Conservation (phyloP, 2,797 vertebrate species). For the Cossypha heuglini region DNA sequence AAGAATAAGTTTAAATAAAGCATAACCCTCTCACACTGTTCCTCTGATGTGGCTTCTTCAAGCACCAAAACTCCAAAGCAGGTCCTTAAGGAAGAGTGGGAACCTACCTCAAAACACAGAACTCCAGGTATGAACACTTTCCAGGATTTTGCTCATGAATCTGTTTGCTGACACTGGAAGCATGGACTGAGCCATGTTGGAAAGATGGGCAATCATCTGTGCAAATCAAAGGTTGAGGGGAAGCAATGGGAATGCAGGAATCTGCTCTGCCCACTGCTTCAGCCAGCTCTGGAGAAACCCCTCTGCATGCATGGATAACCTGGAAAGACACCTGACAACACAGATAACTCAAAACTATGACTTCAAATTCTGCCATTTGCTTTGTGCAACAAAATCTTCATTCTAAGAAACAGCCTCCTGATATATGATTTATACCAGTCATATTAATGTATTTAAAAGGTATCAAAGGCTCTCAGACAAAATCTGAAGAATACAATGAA, state of each 20-base stretch:
- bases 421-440: neutral
- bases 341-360: neutral
- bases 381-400: neutral
- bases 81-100: neutral
- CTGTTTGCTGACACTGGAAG: neutral
- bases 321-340: neutral
- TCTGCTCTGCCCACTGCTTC: neutral
- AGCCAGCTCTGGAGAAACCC: neutral
- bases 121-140: neutral
- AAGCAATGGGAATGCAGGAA: neutral
- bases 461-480: neutral
- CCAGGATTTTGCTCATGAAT: neutral
- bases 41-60: neutral
- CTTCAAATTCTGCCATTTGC: neutral
- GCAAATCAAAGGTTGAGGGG: neutral
- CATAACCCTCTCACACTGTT: neutral
- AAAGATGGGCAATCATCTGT: neutral
- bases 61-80: neutral
- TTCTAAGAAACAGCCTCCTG: neutral
- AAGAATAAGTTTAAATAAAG: neutral
- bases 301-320: neutral
- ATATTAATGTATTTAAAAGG: neutral
- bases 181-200: neutral
- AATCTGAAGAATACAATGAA: neutral
- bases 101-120: neutral